Evolutionary conservation across 2,113 vertebrate species (phyloP), one percentile per base, ranked within the genome.

Genomic region (Perca flavescens): DNA sequence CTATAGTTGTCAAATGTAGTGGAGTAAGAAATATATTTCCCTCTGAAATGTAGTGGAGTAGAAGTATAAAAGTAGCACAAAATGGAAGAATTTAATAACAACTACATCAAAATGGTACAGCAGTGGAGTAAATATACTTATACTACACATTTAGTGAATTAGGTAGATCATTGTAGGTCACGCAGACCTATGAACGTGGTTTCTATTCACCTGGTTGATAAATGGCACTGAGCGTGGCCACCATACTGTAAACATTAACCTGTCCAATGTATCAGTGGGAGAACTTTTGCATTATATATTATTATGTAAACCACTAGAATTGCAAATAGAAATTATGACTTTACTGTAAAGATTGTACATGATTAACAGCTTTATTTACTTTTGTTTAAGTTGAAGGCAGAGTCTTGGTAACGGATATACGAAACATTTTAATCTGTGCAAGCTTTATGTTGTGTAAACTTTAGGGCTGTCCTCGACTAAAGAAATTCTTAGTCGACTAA

Each of bases 211-310:
- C 63, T 83, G 53, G 57, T 34, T 54, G 67, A 79, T 80, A 66
- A 67, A 57, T 61, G 16, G 1, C 36, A 8, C 7, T 8, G 7
- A 9, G 36, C 36, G 7, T 7, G 36, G 25, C 25, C 49, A n/a
- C 3, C 8, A 8, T 61, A 49, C 52, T 57, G 28, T 53, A 85
- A 92, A 89, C 79, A 89, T 89, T 87, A 88, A 86, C 86, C 47
- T 67, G 81, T 31, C 15, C 50, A 61, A 79, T 64, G 46, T 71
- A 76, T 83, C 64, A 80, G 58, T 12, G n/a, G 28, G 25, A 63
- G 21, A 15, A 47, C 46, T 5, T 28, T 76, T 74, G 46, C 53
- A 40, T 74, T 63, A 81, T n/a, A 34, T 67, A 70, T 17, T 66
- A 70, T 17, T 25, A 67, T 72, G 60, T 74, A 76, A 79, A 69